Conservation (phyloP, 2,113 vertebrate species). For the Gorsachius goisagi region DNA sequence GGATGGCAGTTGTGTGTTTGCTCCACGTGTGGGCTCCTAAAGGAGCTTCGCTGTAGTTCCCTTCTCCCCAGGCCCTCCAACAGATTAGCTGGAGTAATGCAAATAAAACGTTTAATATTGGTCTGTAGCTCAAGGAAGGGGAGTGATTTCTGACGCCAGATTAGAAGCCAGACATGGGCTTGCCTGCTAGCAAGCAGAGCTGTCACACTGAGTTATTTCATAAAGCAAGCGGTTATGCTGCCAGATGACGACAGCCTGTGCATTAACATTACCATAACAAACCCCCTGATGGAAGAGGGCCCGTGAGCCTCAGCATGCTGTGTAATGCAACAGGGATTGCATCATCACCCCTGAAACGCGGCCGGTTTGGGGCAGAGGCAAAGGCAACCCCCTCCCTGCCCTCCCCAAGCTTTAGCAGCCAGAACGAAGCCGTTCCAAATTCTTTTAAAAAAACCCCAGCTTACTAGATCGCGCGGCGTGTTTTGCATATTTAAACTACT, state of each 20-base stretch:
- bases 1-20: fast-evolving
- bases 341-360: background rate
- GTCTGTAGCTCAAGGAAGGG: background rate
- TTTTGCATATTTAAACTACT: background rate
- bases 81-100: background rate
- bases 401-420: background rate
- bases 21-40: background rate
- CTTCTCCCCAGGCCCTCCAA: background rate
- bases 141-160: conserved; percentile 25
- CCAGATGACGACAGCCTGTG: conserved; percentile 26
- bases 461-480: fast-evolving
- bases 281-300: background rate
- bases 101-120: background rate
- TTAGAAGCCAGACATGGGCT: conserved; percentile 19
- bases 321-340: background rate
- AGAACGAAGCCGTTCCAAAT: background rate
- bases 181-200: background rate
- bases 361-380: background rate
- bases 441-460: fast-evolving
- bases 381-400: background rate
- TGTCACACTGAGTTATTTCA: background rate
- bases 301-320: fast-evolving
- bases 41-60: background rate
- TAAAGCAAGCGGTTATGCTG: background rate
- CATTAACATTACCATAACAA: background rate